Evolutionary conservation across 2,888 invertebrate genomes (phyloP).

Genomic region (Ditula angustiorana): DNA sequence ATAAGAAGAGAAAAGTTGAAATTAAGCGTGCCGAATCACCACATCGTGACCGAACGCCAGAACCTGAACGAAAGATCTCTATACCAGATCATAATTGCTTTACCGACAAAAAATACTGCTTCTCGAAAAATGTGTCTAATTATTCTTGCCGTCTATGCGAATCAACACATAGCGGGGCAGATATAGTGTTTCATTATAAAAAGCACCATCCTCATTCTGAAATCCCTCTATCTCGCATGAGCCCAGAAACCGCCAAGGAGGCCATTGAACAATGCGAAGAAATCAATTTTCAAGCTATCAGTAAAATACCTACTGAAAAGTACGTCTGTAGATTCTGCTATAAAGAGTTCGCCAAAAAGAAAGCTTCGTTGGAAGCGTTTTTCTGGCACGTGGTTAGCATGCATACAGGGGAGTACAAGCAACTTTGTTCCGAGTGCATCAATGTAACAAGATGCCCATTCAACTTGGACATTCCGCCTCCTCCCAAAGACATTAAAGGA

Average conservation of each 20-base stretch:
- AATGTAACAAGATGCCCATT: slow-evolving; percentile 63
- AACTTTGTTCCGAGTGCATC: slow-evolving; percentile 87
- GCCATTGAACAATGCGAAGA: slow-evolving; percentile 84
- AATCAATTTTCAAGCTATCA: slow-evolving; percentile 65
- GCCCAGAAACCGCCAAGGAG: slow-evolving; percentile 76
- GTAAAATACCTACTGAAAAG: slow-evolving; percentile 65
- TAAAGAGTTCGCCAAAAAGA: slow-evolving; percentile 64
- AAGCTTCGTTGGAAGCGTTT: slow-evolving; percentile 75
- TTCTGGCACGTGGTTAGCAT: slow-evolving; percentile 89
- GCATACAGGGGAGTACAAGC: slow-evolving; percentile 93
- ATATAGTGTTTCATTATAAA: slow-evolving; percentile 89
- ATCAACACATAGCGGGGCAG: slow-evolving; percentile 76
- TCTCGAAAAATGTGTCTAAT: slow-evolving; percentile 60
- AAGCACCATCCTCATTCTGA: slow-evolving; percentile 87
- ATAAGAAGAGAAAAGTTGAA: slow-evolving; percentile 64
- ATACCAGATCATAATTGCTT: slow-evolving; percentile 65
- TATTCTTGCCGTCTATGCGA: slow-evolving; percentile 87
- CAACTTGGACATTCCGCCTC: slow-evolving; percentile 72
- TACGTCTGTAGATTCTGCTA: slow-evolving; percentile 76
- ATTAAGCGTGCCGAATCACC: slow-evolving; percentile 43
- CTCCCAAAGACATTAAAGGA: slow-evolving; percentile 68
- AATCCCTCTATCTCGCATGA: slow-evolving; percentile 87
- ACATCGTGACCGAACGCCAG: slow-evolving; percentile 32
- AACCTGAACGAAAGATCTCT: slow-evolving; percentile 42
- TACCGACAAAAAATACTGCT: slow-evolving; percentile 76